Percentiles rank a stretch among this genome's conserved stretches.
These are phyloP conservation scores for Gonatopus flavifemur DNA, from an alignment of 1,140 invertebrate genomes.

Conservation along the genomic window DNA sequence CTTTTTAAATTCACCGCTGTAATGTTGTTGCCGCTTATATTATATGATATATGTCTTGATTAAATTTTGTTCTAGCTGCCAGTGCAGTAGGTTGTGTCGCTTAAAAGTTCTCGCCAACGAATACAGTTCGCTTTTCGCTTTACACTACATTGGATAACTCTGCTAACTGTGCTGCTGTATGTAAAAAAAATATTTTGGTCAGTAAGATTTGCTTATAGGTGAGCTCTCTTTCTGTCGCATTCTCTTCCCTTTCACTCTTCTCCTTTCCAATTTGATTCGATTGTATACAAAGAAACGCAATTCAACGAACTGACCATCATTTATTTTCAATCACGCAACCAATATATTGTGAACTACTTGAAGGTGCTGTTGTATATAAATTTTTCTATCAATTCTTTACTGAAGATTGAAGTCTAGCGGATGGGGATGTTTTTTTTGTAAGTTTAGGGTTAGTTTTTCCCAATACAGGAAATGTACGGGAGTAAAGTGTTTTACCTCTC, in stretches of 20 bases:
- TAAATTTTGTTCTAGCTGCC: conserved; percentile 55
- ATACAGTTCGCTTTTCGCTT: conserved; percentile 48
- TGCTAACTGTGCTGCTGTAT: conserved; percentile 52
- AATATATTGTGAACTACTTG: no score
- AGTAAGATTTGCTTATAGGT: conserved; percentile 38
- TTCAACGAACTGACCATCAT: no score
- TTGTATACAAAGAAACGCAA: no score
- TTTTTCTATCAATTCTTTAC: no score
- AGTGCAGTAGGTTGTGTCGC: conserved; percentile 54
- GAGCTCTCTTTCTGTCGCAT: conserved; percentile 16
- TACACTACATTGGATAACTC: conserved; percentile 57
- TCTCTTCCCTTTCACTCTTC: neutral
- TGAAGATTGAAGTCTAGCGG: no score
- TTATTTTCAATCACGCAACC: no score
- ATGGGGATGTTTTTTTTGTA: no score
- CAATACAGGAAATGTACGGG: no score
- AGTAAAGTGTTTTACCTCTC: no score
- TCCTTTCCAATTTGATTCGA: no score
- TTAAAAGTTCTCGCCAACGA: conserved; percentile 49
- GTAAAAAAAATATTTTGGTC: conserved; percentile 44
- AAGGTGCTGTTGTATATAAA: no score
- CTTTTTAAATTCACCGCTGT: conserved; percentile 27
- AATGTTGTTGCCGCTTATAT: conserved; percentile 24
- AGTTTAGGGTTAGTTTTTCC: no score
- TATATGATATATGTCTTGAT: conserved; percentile 27